Percentiles rank a stretch among this genome's conserved stretches.
Evolutionary conservation across 2,888 invertebrate genomes (phyloP).

Genomic region (Meghimatium bilineatum): DNA sequence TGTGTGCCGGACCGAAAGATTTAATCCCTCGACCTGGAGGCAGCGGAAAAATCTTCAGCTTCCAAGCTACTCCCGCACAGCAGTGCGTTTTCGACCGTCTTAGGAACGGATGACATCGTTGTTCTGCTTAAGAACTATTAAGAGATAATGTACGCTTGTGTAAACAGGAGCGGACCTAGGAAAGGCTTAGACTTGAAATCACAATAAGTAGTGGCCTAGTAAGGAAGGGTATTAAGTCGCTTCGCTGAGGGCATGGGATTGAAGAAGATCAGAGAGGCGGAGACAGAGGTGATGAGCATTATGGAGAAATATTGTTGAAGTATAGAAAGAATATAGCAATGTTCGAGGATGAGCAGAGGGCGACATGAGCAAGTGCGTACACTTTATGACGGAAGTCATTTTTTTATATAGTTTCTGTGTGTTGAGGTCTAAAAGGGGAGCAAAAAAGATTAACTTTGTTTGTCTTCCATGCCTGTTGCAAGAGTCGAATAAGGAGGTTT

Average conservation of each 20-base stretch:
- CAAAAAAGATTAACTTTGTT: too few relatives aligned
- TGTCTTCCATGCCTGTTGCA: too few relatives aligned
- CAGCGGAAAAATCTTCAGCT: slow-evolving; percentile 2
- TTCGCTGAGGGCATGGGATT: slow-evolving; percentile 8
- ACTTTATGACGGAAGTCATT: too few relatives aligned
- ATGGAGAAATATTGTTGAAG: background rate
- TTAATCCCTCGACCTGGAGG: slow-evolving; percentile 21
- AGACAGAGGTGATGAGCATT: background rate
- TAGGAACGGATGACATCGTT: background rate
- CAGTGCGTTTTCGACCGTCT: background rate
- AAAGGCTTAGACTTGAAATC: background rate
- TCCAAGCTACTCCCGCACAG: background rate
- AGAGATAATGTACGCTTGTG: slow-evolving; percentile 21
- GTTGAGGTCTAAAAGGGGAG: too few relatives aligned
- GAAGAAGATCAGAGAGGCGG: slow-evolving; percentile 14
- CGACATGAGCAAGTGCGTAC: background rate
- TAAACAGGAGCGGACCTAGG: background rate
- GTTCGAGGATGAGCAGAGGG: background rate
- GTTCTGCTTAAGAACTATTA: slow-evolving; percentile 28
- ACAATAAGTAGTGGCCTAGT: slow-evolving; percentile 15
- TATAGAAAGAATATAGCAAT: background rate
- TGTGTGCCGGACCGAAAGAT: background rate
- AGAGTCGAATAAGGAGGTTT: too few relatives aligned
- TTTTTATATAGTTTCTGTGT: too few relatives aligned
- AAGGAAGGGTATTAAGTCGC: background rate